These are phyloP conservation scores for Strix uralensis DNA, from an alignment of 2,113 vertebrate genomes.

Conservation along the genomic window DNA sequence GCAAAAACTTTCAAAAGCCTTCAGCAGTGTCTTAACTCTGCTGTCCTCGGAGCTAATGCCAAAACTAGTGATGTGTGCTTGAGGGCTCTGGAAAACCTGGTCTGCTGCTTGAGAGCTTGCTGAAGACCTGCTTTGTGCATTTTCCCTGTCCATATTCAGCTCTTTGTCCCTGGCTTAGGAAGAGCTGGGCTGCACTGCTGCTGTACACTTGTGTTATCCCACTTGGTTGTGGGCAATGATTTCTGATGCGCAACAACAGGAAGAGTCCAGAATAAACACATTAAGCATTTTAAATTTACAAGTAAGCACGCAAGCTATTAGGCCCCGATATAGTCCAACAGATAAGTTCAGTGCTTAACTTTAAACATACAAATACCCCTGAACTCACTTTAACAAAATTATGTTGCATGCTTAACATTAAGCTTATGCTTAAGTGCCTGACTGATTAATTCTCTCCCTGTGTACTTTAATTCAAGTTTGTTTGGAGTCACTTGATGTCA, in stretches of 20 bases:
- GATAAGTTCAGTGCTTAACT: slow-evolving; percentile 19
- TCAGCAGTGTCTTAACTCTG: not conserved
- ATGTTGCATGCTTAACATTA: not conserved
- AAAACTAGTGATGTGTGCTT: not conserved
- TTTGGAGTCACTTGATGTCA: not conserved
- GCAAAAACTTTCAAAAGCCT: not conserved
- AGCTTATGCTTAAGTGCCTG: not conserved
- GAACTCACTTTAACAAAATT: not conserved
- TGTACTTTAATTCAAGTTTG: not conserved
- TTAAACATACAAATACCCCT: not conserved
- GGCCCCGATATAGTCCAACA: not conserved
- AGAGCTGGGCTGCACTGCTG: not conserved
- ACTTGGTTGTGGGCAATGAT: not conserved
- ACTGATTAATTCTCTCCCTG: not conserved
- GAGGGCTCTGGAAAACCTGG: not conserved
- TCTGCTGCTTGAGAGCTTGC: not conserved
- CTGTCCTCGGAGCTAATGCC: not conserved
- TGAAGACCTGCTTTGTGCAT: not conserved
- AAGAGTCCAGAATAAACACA: not conserved
- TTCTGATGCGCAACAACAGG: not conserved
- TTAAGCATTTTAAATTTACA: not conserved
- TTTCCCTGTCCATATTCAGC: not conserved
- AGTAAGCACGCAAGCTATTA: not conserved
- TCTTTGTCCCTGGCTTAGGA: not conserved
- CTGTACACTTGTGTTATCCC: not conserved